Conservation (phyloP, 2,888 invertebrate species). For the Druceiella hillmani region DNA sequence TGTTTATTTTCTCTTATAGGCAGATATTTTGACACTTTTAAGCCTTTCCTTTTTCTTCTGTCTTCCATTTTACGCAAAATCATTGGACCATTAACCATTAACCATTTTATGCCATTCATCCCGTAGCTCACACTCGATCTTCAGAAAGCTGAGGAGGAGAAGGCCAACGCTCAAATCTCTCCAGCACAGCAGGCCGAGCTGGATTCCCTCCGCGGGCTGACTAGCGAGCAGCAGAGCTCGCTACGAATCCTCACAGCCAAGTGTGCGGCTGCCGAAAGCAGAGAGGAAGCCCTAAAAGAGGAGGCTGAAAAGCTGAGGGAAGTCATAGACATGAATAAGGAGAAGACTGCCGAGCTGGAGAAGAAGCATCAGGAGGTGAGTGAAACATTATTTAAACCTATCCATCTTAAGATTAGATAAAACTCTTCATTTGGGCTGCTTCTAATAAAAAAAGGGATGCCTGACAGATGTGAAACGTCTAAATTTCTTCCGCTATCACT, state of each 20-base stretch:
- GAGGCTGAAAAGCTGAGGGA: slow-evolving; percentile 43
- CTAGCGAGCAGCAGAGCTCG: slow-evolving; percentile 54
- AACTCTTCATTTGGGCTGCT: background rate
- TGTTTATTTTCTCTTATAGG: too few relatives aligned
- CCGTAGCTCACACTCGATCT: slow-evolving; percentile 27
- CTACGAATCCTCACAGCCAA: slow-evolving; percentile 52
- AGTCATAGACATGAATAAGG: slow-evolving; percentile 45
- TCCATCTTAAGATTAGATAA: background rate
- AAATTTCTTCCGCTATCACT: too few relatives aligned
- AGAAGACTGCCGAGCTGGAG: slow-evolving; percentile 36
- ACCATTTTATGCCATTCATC: too few relatives aligned
- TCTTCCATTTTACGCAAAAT: too few relatives aligned
- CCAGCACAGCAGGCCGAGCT: slow-evolving; percentile 35
- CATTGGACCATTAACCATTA: too few relatives aligned
- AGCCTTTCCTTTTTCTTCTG: too few relatives aligned
- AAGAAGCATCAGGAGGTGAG: slow-evolving; percentile 34
- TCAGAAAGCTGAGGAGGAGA: background rate
- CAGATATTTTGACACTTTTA: too few relatives aligned
- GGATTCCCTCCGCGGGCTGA: slow-evolving; percentile 44
- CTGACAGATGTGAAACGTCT: too few relatives aligned
- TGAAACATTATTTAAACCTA: slow-evolving; percentile 7
- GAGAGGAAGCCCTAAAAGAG: slow-evolving; percentile 47
- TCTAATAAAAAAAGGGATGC: too few relatives aligned
- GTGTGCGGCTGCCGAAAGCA: slow-evolving; percentile 44
- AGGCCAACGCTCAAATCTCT: background rate